phyloP scores from a whole-genome alignment of 1,140 invertebrate genomes.

The Drosophila grimshawi region DNA sequence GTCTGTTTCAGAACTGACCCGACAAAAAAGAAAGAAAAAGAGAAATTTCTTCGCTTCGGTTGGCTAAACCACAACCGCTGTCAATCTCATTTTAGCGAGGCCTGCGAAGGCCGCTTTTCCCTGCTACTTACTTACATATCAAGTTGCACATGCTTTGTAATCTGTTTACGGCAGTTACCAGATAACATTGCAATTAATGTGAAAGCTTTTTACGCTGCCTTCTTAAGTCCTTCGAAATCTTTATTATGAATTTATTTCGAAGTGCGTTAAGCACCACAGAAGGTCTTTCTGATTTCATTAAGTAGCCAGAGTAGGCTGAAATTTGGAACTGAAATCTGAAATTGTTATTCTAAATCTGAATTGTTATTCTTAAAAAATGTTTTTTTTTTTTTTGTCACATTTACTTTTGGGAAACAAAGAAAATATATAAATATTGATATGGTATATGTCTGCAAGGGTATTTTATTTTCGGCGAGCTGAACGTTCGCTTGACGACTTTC shows the following conservation, averaged over 20 bases:
- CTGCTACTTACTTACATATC: conserved; percentile 16
- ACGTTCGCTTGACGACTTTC: neutral
- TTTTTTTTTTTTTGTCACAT: too few relatives aligned
- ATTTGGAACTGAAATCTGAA: neutral
- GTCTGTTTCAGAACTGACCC: conserved; percentile 28
- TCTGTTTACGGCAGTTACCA: conserved; percentile 42
- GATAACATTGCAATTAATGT: conserved; percentile 78
- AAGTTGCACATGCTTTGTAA: conserved; percentile 44
- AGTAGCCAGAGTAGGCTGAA: neutral
- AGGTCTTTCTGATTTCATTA: neutral
- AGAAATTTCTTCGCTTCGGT: conserved; percentile 33
- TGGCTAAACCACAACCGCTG: conserved; percentile 61
- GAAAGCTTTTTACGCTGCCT: conserved; percentile 61
- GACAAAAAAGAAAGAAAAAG: neutral
- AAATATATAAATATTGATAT: neutral
- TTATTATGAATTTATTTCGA: neutral
- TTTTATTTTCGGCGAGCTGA: neutral
- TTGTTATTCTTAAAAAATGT: neutral
- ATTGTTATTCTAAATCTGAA: neutral
- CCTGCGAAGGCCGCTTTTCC: conserved; percentile 38
- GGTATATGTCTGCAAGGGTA: neutral
- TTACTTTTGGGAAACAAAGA: too few relatives aligned
- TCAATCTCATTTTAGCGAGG: conserved; percentile 53
- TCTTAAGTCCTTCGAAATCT: neutral
- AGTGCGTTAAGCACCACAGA: neutral